phyloP scores from a whole-genome alignment of 2,797 vertebrate genomes.

The Sciurus vulgaris region DNA sequence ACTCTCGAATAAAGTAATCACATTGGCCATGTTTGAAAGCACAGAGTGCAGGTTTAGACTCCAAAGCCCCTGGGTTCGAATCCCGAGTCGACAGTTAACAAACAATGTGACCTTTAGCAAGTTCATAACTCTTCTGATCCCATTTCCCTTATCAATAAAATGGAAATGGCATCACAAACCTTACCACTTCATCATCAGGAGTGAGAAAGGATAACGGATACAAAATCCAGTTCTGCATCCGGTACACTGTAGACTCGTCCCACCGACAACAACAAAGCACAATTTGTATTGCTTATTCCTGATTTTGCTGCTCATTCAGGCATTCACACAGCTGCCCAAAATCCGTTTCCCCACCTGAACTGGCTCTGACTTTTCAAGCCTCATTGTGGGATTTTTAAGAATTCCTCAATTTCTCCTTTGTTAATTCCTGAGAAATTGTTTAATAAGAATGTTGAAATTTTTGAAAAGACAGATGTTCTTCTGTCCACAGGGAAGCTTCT shows the following conservation, averaged over 20 bases:
- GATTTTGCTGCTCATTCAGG: background rate
- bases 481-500: conserved; percentile 60
- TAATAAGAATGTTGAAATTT: conserved; percentile 64
- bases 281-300: background rate
- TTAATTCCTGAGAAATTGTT: conserved; percentile 56
- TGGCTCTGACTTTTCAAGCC: conserved; percentile 46
- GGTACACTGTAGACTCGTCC: background rate
- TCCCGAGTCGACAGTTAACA: background rate
- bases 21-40: background rate
- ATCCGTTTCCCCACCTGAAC: background rate
- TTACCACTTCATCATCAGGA: background rate
- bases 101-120: background rate
- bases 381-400: conserved; percentile 54
- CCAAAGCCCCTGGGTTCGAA: background rate
- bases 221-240: background rate
- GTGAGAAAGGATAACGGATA: background rate
- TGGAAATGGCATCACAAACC: background rate
- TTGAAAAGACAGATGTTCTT: conserved; percentile 60
- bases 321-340: background rate
- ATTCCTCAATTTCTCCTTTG: conserved; percentile 38
- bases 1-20: background rate
- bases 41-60: background rate
- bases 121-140: background rate
- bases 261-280: background rate
- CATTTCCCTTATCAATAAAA: background rate